Evolutionary conservation across 2,888 invertebrate genomes (phyloP).

Genomic region (Thyatira batis): DNA sequence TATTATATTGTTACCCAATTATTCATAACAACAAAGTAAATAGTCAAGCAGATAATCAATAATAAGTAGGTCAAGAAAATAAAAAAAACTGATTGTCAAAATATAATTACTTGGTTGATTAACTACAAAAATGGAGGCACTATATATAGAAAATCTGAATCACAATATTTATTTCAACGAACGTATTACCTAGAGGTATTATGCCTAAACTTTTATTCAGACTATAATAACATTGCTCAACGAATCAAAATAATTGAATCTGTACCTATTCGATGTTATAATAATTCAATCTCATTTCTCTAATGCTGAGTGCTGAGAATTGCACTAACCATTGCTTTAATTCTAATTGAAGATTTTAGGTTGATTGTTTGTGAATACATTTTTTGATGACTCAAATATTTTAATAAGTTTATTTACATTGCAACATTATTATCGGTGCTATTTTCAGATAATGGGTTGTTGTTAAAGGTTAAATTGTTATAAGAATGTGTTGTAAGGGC

Average conservation of each 20-base stretch:
- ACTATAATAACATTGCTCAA: neutral
- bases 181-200: too few species aligned
- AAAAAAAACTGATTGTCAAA: too few species aligned
- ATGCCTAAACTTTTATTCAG: neutral
- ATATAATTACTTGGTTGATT: too few species aligned
- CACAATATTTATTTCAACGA: too few species aligned
- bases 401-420: neutral
- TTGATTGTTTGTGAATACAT: neutral
- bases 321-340: neutral
- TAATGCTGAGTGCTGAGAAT: neutral
- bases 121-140: too few species aligned
- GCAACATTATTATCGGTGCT: too few species aligned
- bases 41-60: too few species aligned
- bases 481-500: slow-evolving; percentile 40
- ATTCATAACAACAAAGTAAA: too few species aligned
- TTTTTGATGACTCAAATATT: neutral
- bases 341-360: neutral
- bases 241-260: neutral
- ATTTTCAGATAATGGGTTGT: neutral
- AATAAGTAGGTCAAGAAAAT: too few species aligned
- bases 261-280: neutral
- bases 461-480: slow-evolving; percentile 14
- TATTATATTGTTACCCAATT: too few species aligned
- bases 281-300: neutral
- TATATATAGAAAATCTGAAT: too few species aligned